These are phyloP conservation scores for Idaea straminata DNA, from an alignment of 2,888 invertebrate genomes.

Conservation along the genomic window DNA sequence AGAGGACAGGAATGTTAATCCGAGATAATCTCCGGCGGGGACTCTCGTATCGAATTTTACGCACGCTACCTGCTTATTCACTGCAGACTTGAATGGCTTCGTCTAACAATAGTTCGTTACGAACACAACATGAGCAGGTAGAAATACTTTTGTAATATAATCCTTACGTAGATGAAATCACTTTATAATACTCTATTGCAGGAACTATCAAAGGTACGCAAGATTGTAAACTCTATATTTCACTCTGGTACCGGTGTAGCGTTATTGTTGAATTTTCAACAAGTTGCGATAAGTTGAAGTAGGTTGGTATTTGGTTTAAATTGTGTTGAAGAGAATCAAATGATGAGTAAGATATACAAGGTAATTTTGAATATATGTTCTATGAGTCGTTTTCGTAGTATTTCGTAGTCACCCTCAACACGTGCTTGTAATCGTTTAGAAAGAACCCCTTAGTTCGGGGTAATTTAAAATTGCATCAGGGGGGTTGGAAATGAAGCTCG, in stretches of 20 bases:
- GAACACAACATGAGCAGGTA: constrained; percentile 59
- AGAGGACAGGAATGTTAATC: constrained; percentile 72
- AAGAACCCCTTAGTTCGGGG: constrained; percentile 51
- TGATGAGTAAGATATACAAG: constrained; percentile 10
- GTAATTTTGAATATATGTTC: constrained; percentile 59
- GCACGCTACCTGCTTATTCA: constrained; percentile 72
- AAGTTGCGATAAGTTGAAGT: neutral
- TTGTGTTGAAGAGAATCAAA: neutral
- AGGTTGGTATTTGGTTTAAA: neutral
- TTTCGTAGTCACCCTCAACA: constrained; percentile 34
- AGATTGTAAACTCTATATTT: neutral
- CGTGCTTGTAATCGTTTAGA: constrained; percentile 47
- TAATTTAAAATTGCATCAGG: constrained; percentile 66
- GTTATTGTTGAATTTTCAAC: neutral
- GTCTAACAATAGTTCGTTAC: constrained; percentile 56
- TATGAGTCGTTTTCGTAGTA: constrained; percentile 38
- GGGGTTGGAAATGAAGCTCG: constrained; percentile 28
- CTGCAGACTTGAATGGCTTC: constrained; percentile 67
- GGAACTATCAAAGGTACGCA: neutral
- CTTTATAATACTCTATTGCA: neutral
- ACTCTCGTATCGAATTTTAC: constrained; percentile 69
- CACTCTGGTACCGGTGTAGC: neutral
- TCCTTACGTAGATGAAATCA: constrained; percentile 5
- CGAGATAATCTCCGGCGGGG: constrained; percentile 65
- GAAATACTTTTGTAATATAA: constrained; percentile 45